Evolutionary conservation across 2,888 invertebrate species (phyloP).

Genomic region (Coleophora deauratella): DNA sequence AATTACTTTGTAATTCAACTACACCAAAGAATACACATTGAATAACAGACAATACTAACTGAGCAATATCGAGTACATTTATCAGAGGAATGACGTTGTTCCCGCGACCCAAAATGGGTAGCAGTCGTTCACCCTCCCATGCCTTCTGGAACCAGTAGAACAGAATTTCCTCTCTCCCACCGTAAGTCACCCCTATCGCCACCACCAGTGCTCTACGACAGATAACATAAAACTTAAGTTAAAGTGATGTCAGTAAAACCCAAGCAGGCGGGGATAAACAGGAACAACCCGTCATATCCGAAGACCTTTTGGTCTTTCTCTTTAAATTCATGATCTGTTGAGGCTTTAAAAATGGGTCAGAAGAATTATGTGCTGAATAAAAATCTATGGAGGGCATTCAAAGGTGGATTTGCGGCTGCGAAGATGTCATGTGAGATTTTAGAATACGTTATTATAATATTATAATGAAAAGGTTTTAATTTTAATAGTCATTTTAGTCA

Average conservation of each 20-base stretch:
- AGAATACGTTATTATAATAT: too few species aligned
- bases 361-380: too few species aligned
- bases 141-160: constrained; percentile 79
- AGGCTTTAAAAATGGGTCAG: too few species aligned
- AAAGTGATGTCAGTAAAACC: not conserved
- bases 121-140: constrained; percentile 75
- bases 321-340: too few species aligned
- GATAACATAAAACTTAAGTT: not conserved
- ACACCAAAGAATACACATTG: too few species aligned
- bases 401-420: too few species aligned
- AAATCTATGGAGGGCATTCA: too few species aligned
- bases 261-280: not conserved
- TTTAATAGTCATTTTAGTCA: too few species aligned
- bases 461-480: too few species aligned
- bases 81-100: constrained; percentile 76
- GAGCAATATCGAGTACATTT: constrained; percentile 76
- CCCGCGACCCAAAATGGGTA: constrained; percentile 76
- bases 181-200: constrained; percentile 76
- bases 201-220: constrained; percentile 62
- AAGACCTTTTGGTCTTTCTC: not conserved
- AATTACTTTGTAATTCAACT: too few species aligned
- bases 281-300: not conserved
- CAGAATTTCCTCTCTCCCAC: constrained; percentile 75
- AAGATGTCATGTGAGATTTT: too few species aligned
- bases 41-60: too few species aligned